Evolutionary conservation across 2,888 invertebrate genomes (phyloP), one percentile per base, ranked within the genome.

Genomic region (Pseudococcus viburni): DNA sequence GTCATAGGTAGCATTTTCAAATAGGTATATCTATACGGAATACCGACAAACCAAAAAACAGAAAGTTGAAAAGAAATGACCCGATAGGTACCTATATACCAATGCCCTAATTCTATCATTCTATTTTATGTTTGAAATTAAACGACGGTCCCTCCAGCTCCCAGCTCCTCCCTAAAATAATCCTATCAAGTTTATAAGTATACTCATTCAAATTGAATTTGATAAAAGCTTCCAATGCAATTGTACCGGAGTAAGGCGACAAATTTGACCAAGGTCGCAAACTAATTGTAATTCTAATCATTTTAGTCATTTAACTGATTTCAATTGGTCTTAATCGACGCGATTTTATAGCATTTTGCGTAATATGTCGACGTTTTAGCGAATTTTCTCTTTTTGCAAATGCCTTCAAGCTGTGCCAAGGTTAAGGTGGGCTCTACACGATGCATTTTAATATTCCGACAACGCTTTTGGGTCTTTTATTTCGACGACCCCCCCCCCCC

Each of bases 241-340:
- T 73, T 7, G 26, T 73, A 73, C 33, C 26, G 15, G 26, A 80
- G 42, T 80, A 33, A 73, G 1, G 17, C 39, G 42, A n/a, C 17
- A 42, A 42, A 80, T 42, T 80, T 15, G 42, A 80, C 39, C 15
- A 73, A 80, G 46, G 80, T 80, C n/a, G 42, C 39, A 42, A n/a
- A 19, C 80, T 80, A 80, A 80, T 80, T 80, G 42, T 46, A 42
- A 80, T 80, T 80, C 80, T 46, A 42, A 42, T 80, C 80, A n/a
- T 80, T 0, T 42, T 1, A 73, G 6, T n/a, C 8, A 80, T 42
- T 80, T 80, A 80, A 80, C 42, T 80, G 80, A 46, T 42, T 42
- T 42, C 42, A 80, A 46, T 80, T 80, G 46, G 68, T 42, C 19
- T 80, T 80, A 80, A 80, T 39, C 12, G 39, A 80, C 42, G 6